Conservation (phyloP, 1,140 invertebrate genomes). For the Chlorops oryzae region DNA sequence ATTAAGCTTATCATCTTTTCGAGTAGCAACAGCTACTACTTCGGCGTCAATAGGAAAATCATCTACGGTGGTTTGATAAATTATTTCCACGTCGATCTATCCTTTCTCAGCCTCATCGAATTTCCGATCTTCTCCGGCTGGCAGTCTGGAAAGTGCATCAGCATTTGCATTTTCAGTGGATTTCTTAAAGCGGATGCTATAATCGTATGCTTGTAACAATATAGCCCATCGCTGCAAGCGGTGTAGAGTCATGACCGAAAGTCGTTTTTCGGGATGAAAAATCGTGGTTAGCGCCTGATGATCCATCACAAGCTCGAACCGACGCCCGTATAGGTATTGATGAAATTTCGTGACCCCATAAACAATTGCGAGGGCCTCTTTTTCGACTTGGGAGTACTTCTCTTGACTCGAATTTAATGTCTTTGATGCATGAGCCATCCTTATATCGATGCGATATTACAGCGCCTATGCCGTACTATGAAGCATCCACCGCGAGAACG, state of each 20-base stretch:
- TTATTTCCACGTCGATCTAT: neutral
- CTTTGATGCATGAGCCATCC: no score
- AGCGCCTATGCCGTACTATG: no score
- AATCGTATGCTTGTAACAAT: slow-evolving; percentile 19
- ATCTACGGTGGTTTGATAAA: neutral
- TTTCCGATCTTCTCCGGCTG: neutral
- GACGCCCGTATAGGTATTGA: no score
- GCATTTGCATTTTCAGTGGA: slow-evolving; percentile 19
- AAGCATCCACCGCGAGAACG: no score
- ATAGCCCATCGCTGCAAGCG: slow-evolving; percentile 32
- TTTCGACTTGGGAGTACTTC: no score
- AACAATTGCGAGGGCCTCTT: no score
- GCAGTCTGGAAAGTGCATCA: slow-evolving; percentile 24
- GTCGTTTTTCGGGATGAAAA: slow-evolving; percentile 20
- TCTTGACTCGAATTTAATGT: no score
- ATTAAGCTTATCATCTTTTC: neutral
- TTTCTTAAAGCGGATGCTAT: slow-evolving; percentile 19
- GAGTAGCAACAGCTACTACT: neutral
- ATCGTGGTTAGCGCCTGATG: no score
- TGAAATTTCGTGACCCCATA: no score
- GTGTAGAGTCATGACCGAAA: slow-evolving; percentile 18
- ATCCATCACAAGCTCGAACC: no score
- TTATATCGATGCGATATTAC: no score
- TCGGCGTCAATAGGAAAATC: neutral
- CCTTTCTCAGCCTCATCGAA: neutral